A percentile compares a stretch with the other conserved stretches of the same genome.
Conservation (phyloP, 2,888 invertebrate genomes). For the Enoplolaimus lenunculus region DNA sequence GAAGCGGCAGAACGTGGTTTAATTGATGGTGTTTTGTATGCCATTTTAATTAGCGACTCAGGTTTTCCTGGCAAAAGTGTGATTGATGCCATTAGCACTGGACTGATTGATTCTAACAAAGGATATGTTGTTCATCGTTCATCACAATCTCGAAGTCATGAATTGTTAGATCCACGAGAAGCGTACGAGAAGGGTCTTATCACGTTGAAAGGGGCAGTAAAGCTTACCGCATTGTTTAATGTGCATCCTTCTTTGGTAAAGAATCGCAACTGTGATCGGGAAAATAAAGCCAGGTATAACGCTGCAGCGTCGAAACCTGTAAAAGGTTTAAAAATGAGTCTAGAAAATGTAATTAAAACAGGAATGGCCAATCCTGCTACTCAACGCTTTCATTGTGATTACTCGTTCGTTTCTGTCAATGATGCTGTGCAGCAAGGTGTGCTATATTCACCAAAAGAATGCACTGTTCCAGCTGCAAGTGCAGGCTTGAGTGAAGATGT, state of each 20-base stretch:
- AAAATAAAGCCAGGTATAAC: not conserved
- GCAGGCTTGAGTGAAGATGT: not conserved
- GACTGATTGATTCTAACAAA: conserved; percentile 69
- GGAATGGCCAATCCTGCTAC: conserved; percentile 57
- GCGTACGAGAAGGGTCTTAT: conserved; percentile 71
- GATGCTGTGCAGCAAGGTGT: conserved; percentile 41
- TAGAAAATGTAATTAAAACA: conserved; percentile 60
- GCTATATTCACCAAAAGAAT: conserved; percentile 39
- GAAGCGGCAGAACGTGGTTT: conserved; percentile 42
- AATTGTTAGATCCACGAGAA: conserved; percentile 57
- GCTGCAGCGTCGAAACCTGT: conserved; percentile 30
- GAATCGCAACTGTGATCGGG: too few relatives aligned
- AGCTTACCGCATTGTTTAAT: conserved; percentile 66
- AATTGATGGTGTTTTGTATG: conserved; percentile 44
- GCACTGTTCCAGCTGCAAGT: conserved; percentile 37
- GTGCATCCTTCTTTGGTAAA: conserved; percentile 48
- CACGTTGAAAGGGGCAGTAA: conserved; percentile 69
- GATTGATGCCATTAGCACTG: conserved; percentile 69
- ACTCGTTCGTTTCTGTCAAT: conserved; percentile 48
- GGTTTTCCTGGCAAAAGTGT: conserved; percentile 52
- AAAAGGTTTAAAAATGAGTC: conserved; percentile 52
- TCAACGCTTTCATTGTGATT: conserved; percentile 42
- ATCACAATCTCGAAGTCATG: conserved; percentile 46
- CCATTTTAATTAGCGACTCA: conserved; percentile 66
- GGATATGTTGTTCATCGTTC: conserved; percentile 47